phyloP scores from a whole-genome alignment of 2,888 invertebrate species.

The Sphaerophoria rueppellii region DNA sequence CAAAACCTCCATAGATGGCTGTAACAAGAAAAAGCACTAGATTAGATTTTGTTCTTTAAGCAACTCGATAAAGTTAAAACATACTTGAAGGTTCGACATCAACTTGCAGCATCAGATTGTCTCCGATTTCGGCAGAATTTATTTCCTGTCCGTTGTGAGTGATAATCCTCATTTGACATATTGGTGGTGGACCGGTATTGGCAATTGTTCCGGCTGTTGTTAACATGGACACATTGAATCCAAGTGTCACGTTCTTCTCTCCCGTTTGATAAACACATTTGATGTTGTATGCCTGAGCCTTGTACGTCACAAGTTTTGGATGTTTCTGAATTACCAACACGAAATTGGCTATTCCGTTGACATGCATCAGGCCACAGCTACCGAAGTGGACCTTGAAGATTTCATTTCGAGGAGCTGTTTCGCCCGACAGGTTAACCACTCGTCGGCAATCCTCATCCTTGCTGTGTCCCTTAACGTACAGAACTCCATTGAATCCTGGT shows the following conservation, averaged over 20 bases:
- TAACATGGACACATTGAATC: constrained; percentile 97
- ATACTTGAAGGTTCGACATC: constrained; percentile 90
- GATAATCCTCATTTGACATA: constrained; percentile 95
- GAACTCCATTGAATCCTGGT: constrained; percentile 91
- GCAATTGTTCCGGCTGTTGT: constrained; percentile 97
- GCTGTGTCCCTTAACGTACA: constrained; percentile 97
- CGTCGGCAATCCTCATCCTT: constrained; percentile 95
- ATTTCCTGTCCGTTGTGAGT: constrained; percentile 94
- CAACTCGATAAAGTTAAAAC: constrained; percentile 74
- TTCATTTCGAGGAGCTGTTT: constrained; percentile 86
- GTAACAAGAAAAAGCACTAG: constrained; percentile 8
- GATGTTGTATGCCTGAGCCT: constrained; percentile 97
- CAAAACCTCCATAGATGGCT: constrained; percentile 97
- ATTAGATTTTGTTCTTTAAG: background rate
- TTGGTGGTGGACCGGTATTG: constrained; percentile 96
- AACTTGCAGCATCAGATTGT: constrained; percentile 92
- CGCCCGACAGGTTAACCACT: constrained; percentile 89
- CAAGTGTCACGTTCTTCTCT: constrained; percentile 94
- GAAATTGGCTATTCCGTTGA: constrained; percentile 95
- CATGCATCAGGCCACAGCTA: constrained; percentile 94
- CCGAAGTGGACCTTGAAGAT: constrained; percentile 95
- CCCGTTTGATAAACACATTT: constrained; percentile 97
- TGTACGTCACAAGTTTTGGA: constrained; percentile 96
- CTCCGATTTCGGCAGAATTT: constrained; percentile 95
- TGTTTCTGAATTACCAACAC: constrained; percentile 98